A percentile compares a stretch with the other conserved stretches of the same genome.
Evolutionary conservation across 2,888 invertebrate species (phyloP).

Genomic region (Hirtodrosophila cameraria): DNA sequence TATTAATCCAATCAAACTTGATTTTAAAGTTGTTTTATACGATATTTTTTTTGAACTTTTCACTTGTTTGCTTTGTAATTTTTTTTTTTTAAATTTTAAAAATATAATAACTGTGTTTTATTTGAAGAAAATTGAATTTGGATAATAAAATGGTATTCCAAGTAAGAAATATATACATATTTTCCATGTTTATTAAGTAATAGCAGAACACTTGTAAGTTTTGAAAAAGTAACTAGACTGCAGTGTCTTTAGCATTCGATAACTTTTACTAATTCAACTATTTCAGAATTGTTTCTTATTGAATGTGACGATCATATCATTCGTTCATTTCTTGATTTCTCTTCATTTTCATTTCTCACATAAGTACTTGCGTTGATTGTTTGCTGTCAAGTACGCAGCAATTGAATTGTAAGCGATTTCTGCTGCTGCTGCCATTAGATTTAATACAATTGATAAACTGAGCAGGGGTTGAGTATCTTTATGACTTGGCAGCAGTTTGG

Average conservation of each 20-base stretch:
- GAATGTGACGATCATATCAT: constrained; percentile 13
- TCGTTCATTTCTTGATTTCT: constrained; percentile 1
- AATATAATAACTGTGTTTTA: too few relatives aligned
- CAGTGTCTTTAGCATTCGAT: neutral
- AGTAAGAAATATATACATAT: too few relatives aligned
- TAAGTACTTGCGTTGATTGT: constrained; percentile 36
- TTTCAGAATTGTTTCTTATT: neutral
- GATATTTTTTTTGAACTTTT: too few relatives aligned
- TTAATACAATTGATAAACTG: constrained; percentile 66
- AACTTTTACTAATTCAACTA: neutral
- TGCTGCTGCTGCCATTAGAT: constrained; percentile 57
- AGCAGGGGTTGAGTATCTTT: constrained; percentile 26
- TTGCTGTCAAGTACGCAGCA: constrained; percentile 58
- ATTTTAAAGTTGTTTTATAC: too few relatives aligned
- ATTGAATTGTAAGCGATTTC: constrained; percentile 76
- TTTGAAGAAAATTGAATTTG: too few relatives aligned
- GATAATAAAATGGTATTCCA: too few relatives aligned
- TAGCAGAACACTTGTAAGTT: too few relatives aligned
- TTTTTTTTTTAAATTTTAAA: too few relatives aligned
- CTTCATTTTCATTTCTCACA: neutral
- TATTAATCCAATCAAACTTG: too few relatives aligned
- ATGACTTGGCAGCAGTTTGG: constrained; percentile 44
- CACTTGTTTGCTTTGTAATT: too few relatives aligned
- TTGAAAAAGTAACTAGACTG: neutral
- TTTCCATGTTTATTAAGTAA: too few relatives aligned